Evolutionary conservation across 2,888 invertebrate genomes (phyloP), one percentile per base, ranked within the genome.

Genomic region (Oeneis ivallda): DNA sequence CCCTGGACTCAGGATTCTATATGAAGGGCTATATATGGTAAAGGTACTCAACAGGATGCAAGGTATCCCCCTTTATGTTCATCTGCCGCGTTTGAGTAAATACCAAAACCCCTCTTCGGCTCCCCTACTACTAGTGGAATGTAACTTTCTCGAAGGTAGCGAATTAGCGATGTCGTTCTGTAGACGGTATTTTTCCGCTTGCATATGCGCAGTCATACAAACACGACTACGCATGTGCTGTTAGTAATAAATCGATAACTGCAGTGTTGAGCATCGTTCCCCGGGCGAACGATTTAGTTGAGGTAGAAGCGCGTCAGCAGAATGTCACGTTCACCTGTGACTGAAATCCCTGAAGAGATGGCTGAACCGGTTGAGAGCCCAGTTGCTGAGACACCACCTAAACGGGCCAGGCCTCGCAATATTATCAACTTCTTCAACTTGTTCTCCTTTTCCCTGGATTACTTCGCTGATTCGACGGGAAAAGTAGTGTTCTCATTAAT

Each of bases 401-500:
- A 60, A 49, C 39, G 41, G 13, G 10, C 37, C 17, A 59, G 65
- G 39, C 45, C 59, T 10, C 54, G 10, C 15, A 41, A 37, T 10
- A n/a, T 65, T 6, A 52, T 60, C 8, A 56, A 62, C 2, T 63
- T 65, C 50, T 65, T 68, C 59, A 68, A 65, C 50, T 56, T 59
- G 26, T 57, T 68, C 49, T 34, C 62, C 2, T 52, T 63, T 39
- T 60, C 62, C 60, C 52, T 68, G 45, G 68, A 68, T 39, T 65
- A 43, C 32, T 68, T 66, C 17, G 60, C 63, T 43, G 65, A 68
- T 53, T 52, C 65, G 11, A 57, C 65, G 43, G 65, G 63, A 26
- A 63, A 58, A 68, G 61, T 66, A 1, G 63, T 66, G 11, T 66
- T 68, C 57, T 43, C 65, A 2, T 15, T 68, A 60, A 32, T 65